These are phyloP conservation scores for Hippoglossus hippoglossus DNA, from an alignment of 2,797 vertebrate species.

Conservation along the genomic window DNA sequence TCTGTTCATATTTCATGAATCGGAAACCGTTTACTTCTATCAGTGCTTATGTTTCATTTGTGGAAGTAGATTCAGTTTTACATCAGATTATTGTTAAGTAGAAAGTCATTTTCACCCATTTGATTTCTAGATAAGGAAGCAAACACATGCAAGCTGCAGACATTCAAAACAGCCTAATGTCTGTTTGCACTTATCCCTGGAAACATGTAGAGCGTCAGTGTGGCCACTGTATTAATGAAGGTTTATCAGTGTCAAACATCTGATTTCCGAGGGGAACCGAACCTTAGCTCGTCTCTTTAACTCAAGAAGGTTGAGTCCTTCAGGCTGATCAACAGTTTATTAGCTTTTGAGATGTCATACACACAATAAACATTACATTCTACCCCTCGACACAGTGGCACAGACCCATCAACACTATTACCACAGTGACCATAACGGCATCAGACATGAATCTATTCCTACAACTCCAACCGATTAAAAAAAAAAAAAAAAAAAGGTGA, in stretches of 20 bases:
- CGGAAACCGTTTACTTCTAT: not conserved
- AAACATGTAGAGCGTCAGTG: not conserved
- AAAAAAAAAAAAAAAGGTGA: conserved; percentile 2
- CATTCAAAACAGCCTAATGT: conserved; percentile 12
- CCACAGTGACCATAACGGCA: conserved; percentile 6
- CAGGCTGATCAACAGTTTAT: conserved; percentile 51
- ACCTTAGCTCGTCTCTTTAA: not conserved
- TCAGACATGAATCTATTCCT: not conserved
- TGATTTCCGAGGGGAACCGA: not conserved
- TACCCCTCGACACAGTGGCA: conserved; percentile 11
- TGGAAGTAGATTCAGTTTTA: not conserved
- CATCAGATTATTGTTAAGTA: conserved; percentile 4
- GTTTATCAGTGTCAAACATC: not conserved
- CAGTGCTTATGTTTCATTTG: not conserved
- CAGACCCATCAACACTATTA: not conserved
- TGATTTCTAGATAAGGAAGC: conserved; percentile 1
- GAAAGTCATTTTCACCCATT: conserved; percentile 6
- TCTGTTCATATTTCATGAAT: conserved; percentile 14
- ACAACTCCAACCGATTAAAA: conserved; percentile 20
- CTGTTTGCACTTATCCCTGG: conserved; percentile 3
- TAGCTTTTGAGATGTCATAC: conserved; percentile 46
- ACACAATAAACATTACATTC: conserved; percentile 38
- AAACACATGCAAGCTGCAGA: conserved; percentile 51
- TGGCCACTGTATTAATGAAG: conserved; percentile 53
- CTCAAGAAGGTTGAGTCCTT: conserved; percentile 41